Evolutionary conservation across 2,113 vertebrate genomes (phyloP), one percentile per base, ranked within the genome.

Genomic region (Oreochromis tanganicae): DNA sequence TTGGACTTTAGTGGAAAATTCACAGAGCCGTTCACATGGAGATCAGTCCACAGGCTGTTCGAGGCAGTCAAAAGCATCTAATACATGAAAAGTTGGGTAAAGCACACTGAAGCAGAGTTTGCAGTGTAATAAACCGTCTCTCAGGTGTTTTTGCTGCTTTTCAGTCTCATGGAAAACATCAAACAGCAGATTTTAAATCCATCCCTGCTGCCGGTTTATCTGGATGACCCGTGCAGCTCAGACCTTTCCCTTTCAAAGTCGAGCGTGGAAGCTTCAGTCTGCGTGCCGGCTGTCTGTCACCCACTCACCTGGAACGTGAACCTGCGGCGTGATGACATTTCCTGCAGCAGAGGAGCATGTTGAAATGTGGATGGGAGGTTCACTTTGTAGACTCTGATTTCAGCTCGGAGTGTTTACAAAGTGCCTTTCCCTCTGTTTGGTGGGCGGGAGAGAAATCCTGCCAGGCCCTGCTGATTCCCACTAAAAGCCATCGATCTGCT

Each of bases 401-500:
- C 80, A 19, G 80, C 8, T 7, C 71, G 21, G 21, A 66, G 63
- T 89, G 81, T 43, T 41, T 56, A 13, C 83, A 81, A 66, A 85
- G 80, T 19, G 19, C 29, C 48, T 34, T 34, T 80, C 85, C 68
- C 80, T 85, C 71, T 56, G 34, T 46, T 16, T 5, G 36, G 54
- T 36, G 71, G 84, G 81, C 1, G 50, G 54, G 38, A 54, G 50
- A 87, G 43, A 57, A 29, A 56, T 81, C 36, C 85, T 55, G 85
- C 87, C 81, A 68, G 50, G 66, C 55, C 3, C 24, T 2, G 66
- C 61, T 6, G 71, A 55, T 79, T 84, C 56, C 48, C 2, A 43
- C 43, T 63, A 41, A 50, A 87, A 29, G 16, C 68, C 83, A 81
- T 84, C 34, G 55, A 81, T 87, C 80, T 52, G 54, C 50, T 82